Percentiles rank a stretch among this genome's conserved stretches.
These are phyloP conservation scores for Bhutanitis thaidina DNA, from an alignment of 2,888 invertebrate genomes.

Conservation along the genomic window DNA sequence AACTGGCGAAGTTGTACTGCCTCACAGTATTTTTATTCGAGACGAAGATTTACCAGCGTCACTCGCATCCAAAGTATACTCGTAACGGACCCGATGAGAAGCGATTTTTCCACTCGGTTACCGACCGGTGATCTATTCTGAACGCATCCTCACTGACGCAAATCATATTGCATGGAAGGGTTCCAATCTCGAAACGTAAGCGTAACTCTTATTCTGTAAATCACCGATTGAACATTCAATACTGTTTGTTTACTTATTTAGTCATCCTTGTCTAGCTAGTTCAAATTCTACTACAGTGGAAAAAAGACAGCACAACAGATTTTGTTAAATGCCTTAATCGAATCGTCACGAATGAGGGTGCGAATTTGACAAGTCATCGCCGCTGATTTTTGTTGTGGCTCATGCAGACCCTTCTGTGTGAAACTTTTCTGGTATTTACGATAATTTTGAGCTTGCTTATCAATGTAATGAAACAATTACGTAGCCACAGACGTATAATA, in stretches of 20 bases:
- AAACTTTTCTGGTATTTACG: conserved; percentile 26
- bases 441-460: neutral
- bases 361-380: conserved; percentile 63
- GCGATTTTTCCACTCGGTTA: conserved; percentile 79
- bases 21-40: conserved; percentile 18
- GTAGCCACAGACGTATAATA: no score
- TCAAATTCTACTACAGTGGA: conserved; percentile 8
- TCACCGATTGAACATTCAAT: conserved; percentile 28
- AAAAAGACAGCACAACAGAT: conserved; percentile 21
- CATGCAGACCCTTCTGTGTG: conserved; percentile 31
- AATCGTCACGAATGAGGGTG: conserved; percentile 21
- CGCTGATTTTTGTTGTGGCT: conserved; percentile 59
- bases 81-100: conserved; percentile 67
- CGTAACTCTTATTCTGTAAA: conserved; percentile 23
- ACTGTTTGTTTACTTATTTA: conserved; percentile 22
- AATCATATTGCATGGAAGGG: conserved; percentile 79
- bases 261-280: conserved; percentile 21
- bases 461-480: neutral
- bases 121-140: conserved; percentile 74
- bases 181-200: conserved; percentile 63
- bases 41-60: conserved; percentile 35
- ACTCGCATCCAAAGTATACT: conserved; percentile 54
- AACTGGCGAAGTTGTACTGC: neutral
- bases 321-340: conserved; percentile 19
- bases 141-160: conserved; percentile 78